Evolutionary conservation across 64 coral and sea anemone genomes (phyloP).

Genomic region (Dendronephthya gigantea): DNA sequence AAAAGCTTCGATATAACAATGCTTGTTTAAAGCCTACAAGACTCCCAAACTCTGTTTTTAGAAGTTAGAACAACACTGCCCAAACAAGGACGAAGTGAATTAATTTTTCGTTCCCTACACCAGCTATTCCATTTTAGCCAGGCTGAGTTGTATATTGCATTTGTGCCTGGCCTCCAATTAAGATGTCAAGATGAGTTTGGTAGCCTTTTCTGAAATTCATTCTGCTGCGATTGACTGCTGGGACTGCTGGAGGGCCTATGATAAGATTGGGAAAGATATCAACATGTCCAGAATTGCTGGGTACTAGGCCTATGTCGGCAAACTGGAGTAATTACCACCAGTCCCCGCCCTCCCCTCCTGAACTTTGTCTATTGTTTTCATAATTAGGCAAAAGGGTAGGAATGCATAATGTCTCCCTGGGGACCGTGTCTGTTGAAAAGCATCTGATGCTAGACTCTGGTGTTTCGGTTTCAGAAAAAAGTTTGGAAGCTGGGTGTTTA

Average conservation of each 20-base stretch:
- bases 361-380: background rate
- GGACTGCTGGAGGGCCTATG: background rate
- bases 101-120: background rate
- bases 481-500: background rate
- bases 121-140: conserved; percentile 32
- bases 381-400: background rate
- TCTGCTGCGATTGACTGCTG: background rate
- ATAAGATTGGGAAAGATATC: background rate
- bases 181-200: conserved; percentile 32
- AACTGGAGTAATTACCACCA: background rate
- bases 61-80: no score
- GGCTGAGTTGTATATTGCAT: conserved; percentile 12
- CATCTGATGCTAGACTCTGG: background rate
- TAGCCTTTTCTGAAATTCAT: background rate
- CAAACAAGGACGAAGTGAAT: conserved; percentile 24
- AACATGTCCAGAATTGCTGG: conserved; percentile 13
- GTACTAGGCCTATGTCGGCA: conserved; percentile 26
- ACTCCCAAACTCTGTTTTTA: no score
- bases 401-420: no score
- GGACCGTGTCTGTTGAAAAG: background rate
- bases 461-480: conserved; percentile 16
- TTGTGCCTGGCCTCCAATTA: conserved; percentile 30
- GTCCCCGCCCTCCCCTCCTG: background rate
- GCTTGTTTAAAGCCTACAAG: no score
- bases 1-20: no score